phyloP scores from a whole-genome alignment of 2,888 invertebrate genomes.

The Orthosia cruda region DNA sequence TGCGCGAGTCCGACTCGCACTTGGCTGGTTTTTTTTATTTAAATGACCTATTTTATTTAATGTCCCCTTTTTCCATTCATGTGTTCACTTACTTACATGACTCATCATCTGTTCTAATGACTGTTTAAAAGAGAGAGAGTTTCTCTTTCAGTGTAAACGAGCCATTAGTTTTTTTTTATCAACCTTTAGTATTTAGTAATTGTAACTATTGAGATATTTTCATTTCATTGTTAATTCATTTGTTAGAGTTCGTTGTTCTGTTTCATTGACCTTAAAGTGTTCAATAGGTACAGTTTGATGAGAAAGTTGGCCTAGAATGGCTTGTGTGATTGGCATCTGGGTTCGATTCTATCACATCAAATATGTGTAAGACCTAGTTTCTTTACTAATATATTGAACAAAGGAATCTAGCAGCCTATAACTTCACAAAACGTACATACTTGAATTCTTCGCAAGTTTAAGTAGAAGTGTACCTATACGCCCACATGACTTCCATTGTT shows the following conservation, averaged over 20 bases:
- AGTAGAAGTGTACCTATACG: too few relatives aligned
- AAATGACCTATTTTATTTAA: too few relatives aligned
- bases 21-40: too few relatives aligned
- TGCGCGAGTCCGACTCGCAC: too few relatives aligned
- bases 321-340: background rate
- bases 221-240: background rate
- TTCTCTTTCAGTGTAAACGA: conserved; percentile 1
- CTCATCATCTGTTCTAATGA: too few relatives aligned
- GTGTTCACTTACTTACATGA: too few relatives aligned
- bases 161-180: conserved; percentile 2
- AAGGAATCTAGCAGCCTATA: too few relatives aligned
- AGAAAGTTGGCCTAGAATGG: too few relatives aligned
- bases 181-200: background rate
- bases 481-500: too few relatives aligned
- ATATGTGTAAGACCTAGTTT: background rate
- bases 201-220: conserved; percentile 4
- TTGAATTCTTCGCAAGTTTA: too few relatives aligned
- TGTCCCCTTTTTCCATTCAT: background rate
- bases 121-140: too few relatives aligned
- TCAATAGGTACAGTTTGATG: background rate
- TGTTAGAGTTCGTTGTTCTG: background rate
- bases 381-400: background rate
- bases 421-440: too few relatives aligned
- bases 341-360: background rate
- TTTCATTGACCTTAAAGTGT: background rate